phyloP scores from a whole-genome alignment of 2,888 invertebrate genomes.

The Tetrapedia diversipes region DNA sequence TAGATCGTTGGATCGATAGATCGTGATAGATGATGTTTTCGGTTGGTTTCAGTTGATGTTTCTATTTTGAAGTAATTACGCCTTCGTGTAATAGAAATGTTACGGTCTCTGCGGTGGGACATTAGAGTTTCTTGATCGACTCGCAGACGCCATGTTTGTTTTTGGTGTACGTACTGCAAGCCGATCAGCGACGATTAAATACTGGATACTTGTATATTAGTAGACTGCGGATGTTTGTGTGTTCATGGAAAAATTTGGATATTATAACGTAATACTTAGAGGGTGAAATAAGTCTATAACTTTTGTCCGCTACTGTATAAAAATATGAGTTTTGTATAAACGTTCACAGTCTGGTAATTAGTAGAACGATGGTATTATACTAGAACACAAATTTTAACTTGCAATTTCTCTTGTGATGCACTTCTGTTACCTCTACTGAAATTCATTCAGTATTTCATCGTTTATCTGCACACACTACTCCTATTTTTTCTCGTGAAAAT shows the following conservation, averaged over 20 bases:
- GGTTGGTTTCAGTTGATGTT: not conserved
- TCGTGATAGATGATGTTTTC: not conserved
- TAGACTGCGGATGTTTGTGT: not conserved
- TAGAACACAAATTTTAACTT: too few relatives aligned
- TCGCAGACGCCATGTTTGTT: not conserved
- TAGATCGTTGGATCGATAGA: not conserved
- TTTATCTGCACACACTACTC: not conserved
- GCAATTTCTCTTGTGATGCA: too few relatives aligned
- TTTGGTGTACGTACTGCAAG: conserved; percentile 11
- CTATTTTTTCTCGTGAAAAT: not conserved
- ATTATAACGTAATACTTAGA: too few relatives aligned
- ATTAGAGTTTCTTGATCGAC: not conserved
- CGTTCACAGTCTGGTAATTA: too few relatives aligned
- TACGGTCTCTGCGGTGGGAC: not conserved
- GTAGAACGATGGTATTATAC: too few relatives aligned
- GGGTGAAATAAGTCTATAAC: too few relatives aligned
- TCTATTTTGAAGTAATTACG: not conserved
- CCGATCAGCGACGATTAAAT: not conserved
- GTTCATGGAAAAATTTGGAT: too few relatives aligned
- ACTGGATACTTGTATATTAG: not conserved
- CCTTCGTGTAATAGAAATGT: too few relatives aligned
- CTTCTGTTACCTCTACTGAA: too few relatives aligned
- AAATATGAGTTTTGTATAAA: too few relatives aligned
- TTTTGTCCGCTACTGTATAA: too few relatives aligned
- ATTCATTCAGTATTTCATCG: not conserved